Conservation (phyloP, 1,140 invertebrate species). For the Trichogramma pretiosum region DNA sequence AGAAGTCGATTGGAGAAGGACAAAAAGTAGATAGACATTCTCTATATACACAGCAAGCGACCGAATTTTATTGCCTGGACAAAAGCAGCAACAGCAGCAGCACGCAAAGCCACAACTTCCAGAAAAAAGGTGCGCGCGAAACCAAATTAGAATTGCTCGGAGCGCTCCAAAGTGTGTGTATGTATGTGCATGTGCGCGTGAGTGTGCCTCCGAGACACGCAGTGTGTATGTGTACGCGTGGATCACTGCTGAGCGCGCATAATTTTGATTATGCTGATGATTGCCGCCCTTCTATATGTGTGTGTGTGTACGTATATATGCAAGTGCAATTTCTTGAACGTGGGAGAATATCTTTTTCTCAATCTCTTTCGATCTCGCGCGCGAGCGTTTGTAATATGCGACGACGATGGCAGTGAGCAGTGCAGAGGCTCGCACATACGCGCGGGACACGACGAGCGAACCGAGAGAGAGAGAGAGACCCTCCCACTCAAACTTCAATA, state of each 20-base stretch:
- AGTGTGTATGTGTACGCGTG: neutral
- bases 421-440: too few relatives aligned
- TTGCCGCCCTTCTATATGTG: slow-evolving; percentile 9
- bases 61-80: too few relatives aligned
- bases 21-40: too few relatives aligned
- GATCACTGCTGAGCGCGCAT: slow-evolving; percentile 5
- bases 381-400: too few relatives aligned
- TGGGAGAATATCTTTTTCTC: slow-evolving; percentile 15
- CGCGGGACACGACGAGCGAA: too few relatives aligned
- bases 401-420: too few relatives aligned
- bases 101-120: too few relatives aligned
- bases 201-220: neutral
- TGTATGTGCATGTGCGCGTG: neutral
- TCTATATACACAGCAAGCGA: too few relatives aligned
- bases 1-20: too few relatives aligned
- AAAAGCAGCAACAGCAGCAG: too few relatives aligned
- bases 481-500: too few relatives aligned
- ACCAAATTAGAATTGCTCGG: slow-evolving; percentile 4
- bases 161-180: neutral
- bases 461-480: too few relatives aligned
- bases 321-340: slow-evolving; percentile 13
- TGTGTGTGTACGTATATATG: slow-evolving; percentile 2
- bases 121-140: neutral
- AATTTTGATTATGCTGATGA: slow-evolving; percentile 21
- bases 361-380: slow-evolving; percentile 14